A percentile compares a stretch with the other conserved stretches of the same genome.
Evolutionary conservation across 2,888 invertebrate species (phyloP).

Genomic region (Tetragnatha montana): DNA sequence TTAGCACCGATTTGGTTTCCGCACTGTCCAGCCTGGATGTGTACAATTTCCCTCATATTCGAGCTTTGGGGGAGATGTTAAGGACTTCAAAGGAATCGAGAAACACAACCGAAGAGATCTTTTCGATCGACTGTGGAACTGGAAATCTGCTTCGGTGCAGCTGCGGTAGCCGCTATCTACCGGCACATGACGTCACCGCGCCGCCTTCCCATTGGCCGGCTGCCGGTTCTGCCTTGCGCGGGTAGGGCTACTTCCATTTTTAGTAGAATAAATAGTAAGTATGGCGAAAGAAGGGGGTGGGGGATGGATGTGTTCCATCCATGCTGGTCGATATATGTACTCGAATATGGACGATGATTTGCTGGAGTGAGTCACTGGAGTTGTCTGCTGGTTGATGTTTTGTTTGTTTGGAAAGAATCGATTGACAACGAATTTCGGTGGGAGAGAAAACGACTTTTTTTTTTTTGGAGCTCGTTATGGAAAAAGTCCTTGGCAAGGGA

Average conservation of each 20-base stretch:
- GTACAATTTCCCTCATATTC: constrained; percentile 77
- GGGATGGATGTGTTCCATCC: no score
- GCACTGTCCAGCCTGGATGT: constrained; percentile 79
- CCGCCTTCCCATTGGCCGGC: constrained; percentile 26
- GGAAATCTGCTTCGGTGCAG: constrained; percentile 13
- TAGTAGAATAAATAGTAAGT: constrained; percentile 32
- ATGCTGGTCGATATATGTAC: no score
- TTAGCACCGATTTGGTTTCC: constrained; percentile 79
- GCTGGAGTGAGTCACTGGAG: no score
- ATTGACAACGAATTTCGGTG: no score
- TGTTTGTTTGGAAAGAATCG: no score
- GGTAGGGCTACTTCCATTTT: constrained; percentile 24
- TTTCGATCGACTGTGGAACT: background rate
- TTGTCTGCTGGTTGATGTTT: no score
- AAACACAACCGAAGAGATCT: background rate
- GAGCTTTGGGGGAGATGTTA: background rate
- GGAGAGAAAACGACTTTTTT: no score
- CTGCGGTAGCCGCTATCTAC: background rate
- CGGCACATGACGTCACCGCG: constrained; percentile 52
- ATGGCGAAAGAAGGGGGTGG: no score
- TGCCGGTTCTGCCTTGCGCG: constrained; percentile 23
- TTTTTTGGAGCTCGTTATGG: no score
- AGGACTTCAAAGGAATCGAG: constrained; percentile 8
- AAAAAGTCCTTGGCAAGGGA: no score
- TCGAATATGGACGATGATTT: no score